Evolutionary conservation across 2,113 vertebrate species (phyloP).

Genomic region (Callospermophilus lateralis): DNA sequence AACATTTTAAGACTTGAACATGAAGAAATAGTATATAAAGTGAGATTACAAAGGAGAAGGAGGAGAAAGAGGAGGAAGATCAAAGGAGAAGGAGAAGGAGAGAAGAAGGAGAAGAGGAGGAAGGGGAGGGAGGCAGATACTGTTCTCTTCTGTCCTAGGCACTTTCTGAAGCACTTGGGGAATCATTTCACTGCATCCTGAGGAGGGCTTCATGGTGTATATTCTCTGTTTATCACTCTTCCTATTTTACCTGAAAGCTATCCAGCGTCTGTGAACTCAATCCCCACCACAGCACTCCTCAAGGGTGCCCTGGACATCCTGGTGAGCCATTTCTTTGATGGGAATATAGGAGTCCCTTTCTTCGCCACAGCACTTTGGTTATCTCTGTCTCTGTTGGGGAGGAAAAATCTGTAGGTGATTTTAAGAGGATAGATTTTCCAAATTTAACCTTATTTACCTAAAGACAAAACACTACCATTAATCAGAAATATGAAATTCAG

Average conservation of each 20-base stretch:
- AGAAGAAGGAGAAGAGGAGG: too few relatives aligned
- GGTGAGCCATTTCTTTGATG: background rate
- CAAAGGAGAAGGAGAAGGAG: too few relatives aligned
- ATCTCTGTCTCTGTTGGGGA: background rate
- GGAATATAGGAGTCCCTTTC: background rate
- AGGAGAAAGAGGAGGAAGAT: too few relatives aligned
- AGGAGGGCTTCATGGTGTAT: background rate
- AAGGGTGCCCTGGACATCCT: too few relatives aligned
- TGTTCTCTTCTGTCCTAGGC: background rate
- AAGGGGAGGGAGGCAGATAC: too few relatives aligned
- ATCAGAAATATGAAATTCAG: background rate
- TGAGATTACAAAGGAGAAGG: too few relatives aligned
- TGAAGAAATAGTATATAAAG: background rate
- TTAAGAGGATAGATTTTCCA: background rate
- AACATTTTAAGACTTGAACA: background rate
- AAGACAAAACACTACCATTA: background rate
- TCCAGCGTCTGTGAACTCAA: background rate
- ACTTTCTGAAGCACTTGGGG: background rate
- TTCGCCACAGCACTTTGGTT: background rate
- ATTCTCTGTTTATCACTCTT: too few relatives aligned
- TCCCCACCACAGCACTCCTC: accelerated
- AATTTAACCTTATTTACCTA: background rate
- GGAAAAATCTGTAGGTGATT: background rate
- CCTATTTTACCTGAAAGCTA: background rate
- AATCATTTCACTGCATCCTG: background rate